Evolutionary conservation across 2,888 invertebrate species (phyloP), one percentile per base, ranked within the genome.

Genomic region (Patella ulyssiponensis): DNA sequence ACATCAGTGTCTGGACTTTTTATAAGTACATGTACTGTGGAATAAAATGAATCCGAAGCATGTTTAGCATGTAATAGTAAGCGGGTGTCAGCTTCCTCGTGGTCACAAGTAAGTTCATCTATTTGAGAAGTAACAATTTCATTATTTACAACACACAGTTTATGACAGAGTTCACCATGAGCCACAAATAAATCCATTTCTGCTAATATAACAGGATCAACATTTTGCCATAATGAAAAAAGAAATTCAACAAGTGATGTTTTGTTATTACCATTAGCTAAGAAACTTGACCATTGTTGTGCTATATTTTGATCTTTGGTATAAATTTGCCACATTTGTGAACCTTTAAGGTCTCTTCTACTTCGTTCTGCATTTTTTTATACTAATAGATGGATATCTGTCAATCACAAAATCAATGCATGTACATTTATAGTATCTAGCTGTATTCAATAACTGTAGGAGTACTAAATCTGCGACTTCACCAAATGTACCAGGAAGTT

Each of bases 1-100:
- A 64, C 64, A 64, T 64, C 64, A 20, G 64, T 64, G 64, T 64
- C 64, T 17, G 64, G 64, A 11, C 64, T 64, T 58, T 15, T 58
- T 5, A 58, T 14, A 15, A 58, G n/a, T n/a, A n/a, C n/a, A n/a
- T n/a, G n/a, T 15, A 58, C 14, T 15, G 9, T 58, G 5, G 12
- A 7, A 58, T 15, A 58, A 15, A 5, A n/a, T 58, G 17, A 17
- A n/a, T 64, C 11, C 2, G 58, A 58, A 11, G 58, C 58, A 58
- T 58, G 58, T 5, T 58, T 7, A 58, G 58, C 58, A 58, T 58
- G 58, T n/a, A 64, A 20, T 12, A 64, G 64, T 20, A 64, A 20
- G 7, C 64, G 7, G 0, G 64, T 64, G 12, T 64, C 64, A 9
- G 64, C 64, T 12, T n/a, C 64, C 23, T 64, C 64, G 23, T 64